These are phyloP conservation scores for Allophyes oxyacanthae DNA, from an alignment of 2,888 invertebrate genomes.

Conservation along the genomic window DNA sequence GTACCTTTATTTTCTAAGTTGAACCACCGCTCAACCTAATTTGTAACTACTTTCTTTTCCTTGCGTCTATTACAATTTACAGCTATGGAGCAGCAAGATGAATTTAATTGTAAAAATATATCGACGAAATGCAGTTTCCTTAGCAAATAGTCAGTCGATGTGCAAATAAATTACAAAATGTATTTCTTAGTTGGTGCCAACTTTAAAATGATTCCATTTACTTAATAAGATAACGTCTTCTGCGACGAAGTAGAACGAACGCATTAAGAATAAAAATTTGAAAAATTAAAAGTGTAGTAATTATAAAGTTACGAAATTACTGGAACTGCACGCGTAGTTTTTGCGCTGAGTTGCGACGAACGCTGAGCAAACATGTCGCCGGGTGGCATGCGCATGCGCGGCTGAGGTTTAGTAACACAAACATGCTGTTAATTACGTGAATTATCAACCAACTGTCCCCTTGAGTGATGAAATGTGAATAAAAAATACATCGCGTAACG, in stretches of 20 bases:
- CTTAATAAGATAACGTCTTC: constrained; percentile 14
- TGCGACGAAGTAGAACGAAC: constrained; percentile 38
- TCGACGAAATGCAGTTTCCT: constrained; percentile 5
- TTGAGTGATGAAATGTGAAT: constrained; percentile 77
- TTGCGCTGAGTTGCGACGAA: constrained; percentile 61
- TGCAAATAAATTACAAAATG: constrained; percentile 6
- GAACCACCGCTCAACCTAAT: constrained; percentile 38
- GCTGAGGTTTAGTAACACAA: constrained; percentile 68
- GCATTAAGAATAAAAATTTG: constrained; percentile 45
- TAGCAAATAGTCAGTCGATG: constrained; percentile 4
- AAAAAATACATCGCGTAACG: constrained; percentile 79
- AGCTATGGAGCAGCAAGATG: not conserved
- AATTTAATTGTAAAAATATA: constrained; percentile 6
- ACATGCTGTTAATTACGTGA: constrained; percentile 78
- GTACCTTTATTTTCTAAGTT: constrained; percentile 56
- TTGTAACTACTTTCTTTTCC: constrained; percentile 17
- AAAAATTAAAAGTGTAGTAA: constrained; percentile 67
- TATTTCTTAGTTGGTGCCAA: constrained; percentile 2
- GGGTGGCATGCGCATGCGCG: constrained; percentile 64
- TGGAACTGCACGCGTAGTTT: constrained; percentile 73
- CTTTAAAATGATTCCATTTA: constrained; percentile 12
- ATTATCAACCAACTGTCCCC: constrained; percentile 78
- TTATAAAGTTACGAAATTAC: constrained; percentile 76
- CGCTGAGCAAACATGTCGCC: constrained; percentile 66
- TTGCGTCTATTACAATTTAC: constrained; percentile 1